These are phyloP conservation scores for Nerophis ophidion DNA, from an alignment of 2,113 vertebrate species.

Conservation along the genomic window DNA sequence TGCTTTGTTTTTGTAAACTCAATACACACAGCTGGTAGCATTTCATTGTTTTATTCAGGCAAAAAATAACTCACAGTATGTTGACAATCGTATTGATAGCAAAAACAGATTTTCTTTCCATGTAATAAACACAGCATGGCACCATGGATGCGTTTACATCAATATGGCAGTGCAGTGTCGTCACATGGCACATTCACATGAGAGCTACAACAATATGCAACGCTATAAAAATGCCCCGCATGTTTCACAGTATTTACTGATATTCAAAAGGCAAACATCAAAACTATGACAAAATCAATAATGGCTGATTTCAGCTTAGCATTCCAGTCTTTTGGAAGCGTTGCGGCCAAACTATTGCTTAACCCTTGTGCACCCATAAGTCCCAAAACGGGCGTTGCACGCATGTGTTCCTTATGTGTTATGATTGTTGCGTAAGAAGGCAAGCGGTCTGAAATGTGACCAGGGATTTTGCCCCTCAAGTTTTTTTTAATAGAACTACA, in stretches of 20 bases:
- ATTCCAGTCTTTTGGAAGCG: slow-evolving; percentile 11
- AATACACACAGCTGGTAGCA: neutral
- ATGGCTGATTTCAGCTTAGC: slow-evolving; percentile 12
- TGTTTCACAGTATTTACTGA: slow-evolving; percentile 9
- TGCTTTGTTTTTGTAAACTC: slow-evolving; percentile 1
- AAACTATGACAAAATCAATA: slow-evolving; percentile 24
- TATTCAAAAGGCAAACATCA: slow-evolving; percentile 14
- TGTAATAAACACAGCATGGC: slow-evolving; percentile 22
- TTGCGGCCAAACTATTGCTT: slow-evolving; percentile 25
- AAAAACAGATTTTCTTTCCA: slow-evolving; percentile 26
- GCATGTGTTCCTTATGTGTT: neutral
- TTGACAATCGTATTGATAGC: slow-evolving; percentile 30
- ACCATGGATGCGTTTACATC: slow-evolving; percentile 26
- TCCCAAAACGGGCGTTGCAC: no score
- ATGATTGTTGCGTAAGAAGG: neutral
- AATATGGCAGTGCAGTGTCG: slow-evolving; percentile 19
- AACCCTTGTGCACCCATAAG: no score
- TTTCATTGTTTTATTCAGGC: slow-evolving; percentile 37
- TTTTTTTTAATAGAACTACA: no score
- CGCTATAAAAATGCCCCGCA: slow-evolving; percentile 18
- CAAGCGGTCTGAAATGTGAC: no score
- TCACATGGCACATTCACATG: slow-evolving; percentile 24
- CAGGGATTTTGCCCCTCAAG: no score
- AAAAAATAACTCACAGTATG: slow-evolving; percentile 16
- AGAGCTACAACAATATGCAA: slow-evolving; percentile 23